Conservation (phyloP, 2,797 vertebrate genomes). For the Tamandua tetradactyla region DNA sequence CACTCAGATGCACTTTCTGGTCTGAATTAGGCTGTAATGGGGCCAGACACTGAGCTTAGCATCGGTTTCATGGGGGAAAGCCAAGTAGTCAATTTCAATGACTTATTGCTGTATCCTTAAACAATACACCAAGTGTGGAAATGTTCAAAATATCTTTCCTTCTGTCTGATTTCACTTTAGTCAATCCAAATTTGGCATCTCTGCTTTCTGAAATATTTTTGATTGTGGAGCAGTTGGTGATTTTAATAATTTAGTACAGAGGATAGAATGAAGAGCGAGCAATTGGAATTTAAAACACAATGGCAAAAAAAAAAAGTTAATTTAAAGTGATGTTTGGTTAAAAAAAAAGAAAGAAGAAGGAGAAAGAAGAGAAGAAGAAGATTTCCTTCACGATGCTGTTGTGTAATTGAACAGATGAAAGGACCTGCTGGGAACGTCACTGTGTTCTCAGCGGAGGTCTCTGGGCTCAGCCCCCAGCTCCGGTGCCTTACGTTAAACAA, state of each 20-base stretch:
- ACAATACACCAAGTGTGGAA: constrained; percentile 72
- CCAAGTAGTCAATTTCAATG: constrained; percentile 68
- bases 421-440: constrained; percentile 84
- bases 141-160: constrained; percentile 77
- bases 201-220: constrained; percentile 79
- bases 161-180: constrained; percentile 70
- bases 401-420: constrained; percentile 88
- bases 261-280: constrained; percentile 69
- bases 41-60: background rate
- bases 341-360: constrained; percentile 85
- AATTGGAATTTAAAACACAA: constrained; percentile 83
- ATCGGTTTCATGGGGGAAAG: constrained; percentile 5
- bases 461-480: constrained; percentile 87
- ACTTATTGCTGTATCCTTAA: constrained; percentile 66
- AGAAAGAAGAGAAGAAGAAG: too few species aligned
- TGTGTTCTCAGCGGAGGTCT: constrained; percentile 85
- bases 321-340: constrained; percentile 87
- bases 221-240: constrained; percentile 75
- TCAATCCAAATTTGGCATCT: constrained; percentile 77
- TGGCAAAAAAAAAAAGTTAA: constrained; percentile 86
- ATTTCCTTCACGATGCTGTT: constrained; percentile 83
- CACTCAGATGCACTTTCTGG: background rate
- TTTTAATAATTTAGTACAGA: constrained; percentile 85
- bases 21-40: constrained; percentile 44
- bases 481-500: constrained; percentile 87